Evolutionary conservation across 2,888 invertebrate species (phyloP), one percentile per base, ranked within the genome.

Genomic region (Agonopterix arenella): DNA sequence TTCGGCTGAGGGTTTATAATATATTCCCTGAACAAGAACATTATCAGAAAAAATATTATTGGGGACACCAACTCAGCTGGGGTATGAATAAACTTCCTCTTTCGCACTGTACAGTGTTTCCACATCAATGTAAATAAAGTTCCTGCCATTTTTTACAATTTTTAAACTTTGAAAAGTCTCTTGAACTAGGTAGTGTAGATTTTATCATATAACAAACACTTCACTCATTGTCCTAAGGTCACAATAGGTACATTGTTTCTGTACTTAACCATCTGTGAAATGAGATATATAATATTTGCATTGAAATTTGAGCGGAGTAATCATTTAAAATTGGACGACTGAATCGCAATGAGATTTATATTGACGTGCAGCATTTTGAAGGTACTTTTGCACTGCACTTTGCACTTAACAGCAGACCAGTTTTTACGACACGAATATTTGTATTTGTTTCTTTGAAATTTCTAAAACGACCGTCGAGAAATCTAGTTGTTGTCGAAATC

Each of bases 31-130:
- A 55, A 56, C 45, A 44, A 13, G 49, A 52, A 55, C n/a, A 60
- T 36, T 8, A 63, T 9, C 18, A 62, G 48, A 13, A 70, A 58
- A 16, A 66, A 53, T 8, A 62, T 10, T 1, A 60, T 40, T 11
- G 70, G 66, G 1, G 64, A 58, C 10, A 65, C 10, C 7, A 68
- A 50, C 50, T 71, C 72, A 4, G 69, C 16, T 2, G 59, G 46
- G 0, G 71, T 73, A 9, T 61, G 60, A 8, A 68, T 58, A 47
- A 58, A 67, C 46, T 61, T 58, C 44, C 61, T 62, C 11, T 56
- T 51, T 10, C 76, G 62, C 13, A 73, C 73, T 44, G 67, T 57
- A 1, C 57, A 50, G 57, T 76, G 76, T 53, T 76, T 78, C 68
- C 73, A 73, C 65, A 77, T 60, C 45, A 77, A 56, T 28, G 74